These are phyloP conservation scores for Brachionus plicatilis DNA, from an alignment of 1,140 invertebrate genomes.

Conservation along the genomic window DNA sequence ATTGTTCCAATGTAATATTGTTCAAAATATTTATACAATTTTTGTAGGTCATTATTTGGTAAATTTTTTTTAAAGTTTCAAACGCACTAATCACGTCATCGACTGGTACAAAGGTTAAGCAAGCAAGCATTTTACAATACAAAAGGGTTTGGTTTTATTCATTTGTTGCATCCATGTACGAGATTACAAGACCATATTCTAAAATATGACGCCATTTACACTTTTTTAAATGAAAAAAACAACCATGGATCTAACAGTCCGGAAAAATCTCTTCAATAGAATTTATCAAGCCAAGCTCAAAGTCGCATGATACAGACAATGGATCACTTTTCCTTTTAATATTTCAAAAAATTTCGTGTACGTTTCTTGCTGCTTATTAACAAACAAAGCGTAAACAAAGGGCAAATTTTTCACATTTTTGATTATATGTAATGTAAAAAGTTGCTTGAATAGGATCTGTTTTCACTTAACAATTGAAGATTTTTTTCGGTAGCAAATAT, in stretches of 20 bases:
- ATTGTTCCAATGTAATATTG: neutral
- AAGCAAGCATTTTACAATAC: neutral
- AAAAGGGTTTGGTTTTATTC: neutral
- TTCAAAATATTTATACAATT: neutral
- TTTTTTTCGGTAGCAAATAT: neutral
- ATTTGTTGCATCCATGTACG: neutral
- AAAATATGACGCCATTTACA: neutral
- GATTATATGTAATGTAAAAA: constrained; percentile 7
- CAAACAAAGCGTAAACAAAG: neutral
- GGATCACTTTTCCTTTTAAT: neutral
- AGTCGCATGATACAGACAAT: neutral
- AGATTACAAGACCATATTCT: neutral
- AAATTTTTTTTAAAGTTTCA: neutral
- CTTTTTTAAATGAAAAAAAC: neutral
- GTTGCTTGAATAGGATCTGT: constrained; percentile 5
- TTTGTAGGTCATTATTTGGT: neutral
- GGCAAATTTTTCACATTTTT: constrained; percentile 2
- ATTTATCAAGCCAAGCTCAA: neutral
- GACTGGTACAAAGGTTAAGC: neutral
- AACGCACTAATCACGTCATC: neutral
- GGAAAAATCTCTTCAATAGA: neutral
- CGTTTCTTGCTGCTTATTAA: neutral
- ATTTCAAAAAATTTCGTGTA: neutral
- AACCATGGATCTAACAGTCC: neutral
- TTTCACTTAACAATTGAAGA: constrained; percentile 10